Evolutionary conservation across 2,797 vertebrate genomes (phyloP).

Genomic region (Hippocampus kuda): DNA sequence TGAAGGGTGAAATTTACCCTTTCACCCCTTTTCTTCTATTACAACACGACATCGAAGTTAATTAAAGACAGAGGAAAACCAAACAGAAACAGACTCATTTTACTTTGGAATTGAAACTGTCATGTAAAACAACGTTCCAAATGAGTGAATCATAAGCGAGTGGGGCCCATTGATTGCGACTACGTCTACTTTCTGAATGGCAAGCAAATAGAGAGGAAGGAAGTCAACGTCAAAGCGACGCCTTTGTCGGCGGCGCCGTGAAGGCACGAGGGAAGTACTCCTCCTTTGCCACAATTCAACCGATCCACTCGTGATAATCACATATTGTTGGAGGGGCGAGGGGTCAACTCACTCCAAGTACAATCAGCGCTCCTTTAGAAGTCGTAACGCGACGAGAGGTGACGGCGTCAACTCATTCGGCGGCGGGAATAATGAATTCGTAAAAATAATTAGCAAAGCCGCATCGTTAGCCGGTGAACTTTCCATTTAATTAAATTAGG

Average conservation of each 20-base stretch:
- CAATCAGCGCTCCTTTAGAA: constrained; percentile 35
- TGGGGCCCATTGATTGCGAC: not conserved
- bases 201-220: constrained; percentile 11
- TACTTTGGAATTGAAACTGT: not conserved
- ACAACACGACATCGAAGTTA: too few species aligned
- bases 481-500: constrained; percentile 31
- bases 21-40: too few species aligned
- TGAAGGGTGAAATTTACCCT: too few species aligned
- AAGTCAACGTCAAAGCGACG: constrained; percentile 34
- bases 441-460: constrained; percentile 28
- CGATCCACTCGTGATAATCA: constrained; percentile 43
- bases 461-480: constrained; percentile 25
- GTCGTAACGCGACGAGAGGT: constrained; percentile 13
- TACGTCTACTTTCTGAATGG: constrained; percentile 30
- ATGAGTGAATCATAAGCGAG: not conserved
- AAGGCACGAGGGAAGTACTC: constrained; percentile 25
- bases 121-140: not conserved
- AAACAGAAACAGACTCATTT: too few species aligned
- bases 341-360: constrained; percentile 30
- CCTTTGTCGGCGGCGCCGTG: constrained; percentile 30
- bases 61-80: too few species aligned
- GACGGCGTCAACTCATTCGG: constrained; percentile 17
- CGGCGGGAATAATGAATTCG: constrained; percentile 25
- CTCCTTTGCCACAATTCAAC: constrained; percentile 35
- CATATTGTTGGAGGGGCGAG: constrained; percentile 29